Evolutionary conservation across 1,140 invertebrate genomes (phyloP).

Genomic region (Radopholus similis): DNA sequence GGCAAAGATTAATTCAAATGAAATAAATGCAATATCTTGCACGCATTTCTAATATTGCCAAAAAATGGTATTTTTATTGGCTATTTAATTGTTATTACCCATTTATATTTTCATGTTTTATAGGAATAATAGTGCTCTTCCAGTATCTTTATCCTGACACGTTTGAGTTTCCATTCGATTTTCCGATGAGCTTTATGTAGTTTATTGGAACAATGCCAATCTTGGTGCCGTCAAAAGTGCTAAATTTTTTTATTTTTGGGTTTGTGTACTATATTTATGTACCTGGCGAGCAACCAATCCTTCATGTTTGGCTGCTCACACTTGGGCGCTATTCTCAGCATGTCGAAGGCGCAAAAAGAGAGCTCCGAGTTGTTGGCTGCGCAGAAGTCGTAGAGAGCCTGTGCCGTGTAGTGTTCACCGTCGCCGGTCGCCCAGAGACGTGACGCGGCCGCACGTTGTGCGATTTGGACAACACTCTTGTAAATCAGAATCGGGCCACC

Average conservation of each 20-base stretch:
- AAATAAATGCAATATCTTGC: too few relatives aligned
- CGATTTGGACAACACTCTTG: slow-evolving; percentile 66
- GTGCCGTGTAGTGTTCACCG: slow-evolving; percentile 70
- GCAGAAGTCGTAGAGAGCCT: slow-evolving; percentile 73
- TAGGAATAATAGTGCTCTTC: too few relatives aligned
- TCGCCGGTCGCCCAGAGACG: slow-evolving; percentile 67
- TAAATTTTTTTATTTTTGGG: slow-evolving; percentile 2
- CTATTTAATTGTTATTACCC: too few relatives aligned
- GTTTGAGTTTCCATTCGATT: too few relatives aligned
- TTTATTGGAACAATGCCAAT: slow-evolving; percentile 64
- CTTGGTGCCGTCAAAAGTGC: slow-evolving; percentile 60
- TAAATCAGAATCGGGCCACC: slow-evolving; percentile 86
- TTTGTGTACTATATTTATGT: not conserved
- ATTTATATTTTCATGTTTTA: too few relatives aligned
- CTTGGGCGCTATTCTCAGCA: slow-evolving; percentile 76
- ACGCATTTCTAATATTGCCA: too few relatives aligned
- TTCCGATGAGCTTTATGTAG: slow-evolving; percentile 57
- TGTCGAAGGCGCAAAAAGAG: slow-evolving; percentile 72
- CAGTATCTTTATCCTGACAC: too few relatives aligned
- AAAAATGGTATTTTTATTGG: too few relatives aligned
- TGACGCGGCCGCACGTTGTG: slow-evolving; percentile 39
- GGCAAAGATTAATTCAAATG: too few relatives aligned
- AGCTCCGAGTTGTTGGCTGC: slow-evolving; percentile 73
- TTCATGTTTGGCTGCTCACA: slow-evolving; percentile 70
- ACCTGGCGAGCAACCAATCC: slow-evolving; percentile 63